Evolutionary conservation across 1,140 invertebrate species (phyloP), one percentile per base, ranked within the genome.

Genomic region (Nephotettix cincticeps): DNA sequence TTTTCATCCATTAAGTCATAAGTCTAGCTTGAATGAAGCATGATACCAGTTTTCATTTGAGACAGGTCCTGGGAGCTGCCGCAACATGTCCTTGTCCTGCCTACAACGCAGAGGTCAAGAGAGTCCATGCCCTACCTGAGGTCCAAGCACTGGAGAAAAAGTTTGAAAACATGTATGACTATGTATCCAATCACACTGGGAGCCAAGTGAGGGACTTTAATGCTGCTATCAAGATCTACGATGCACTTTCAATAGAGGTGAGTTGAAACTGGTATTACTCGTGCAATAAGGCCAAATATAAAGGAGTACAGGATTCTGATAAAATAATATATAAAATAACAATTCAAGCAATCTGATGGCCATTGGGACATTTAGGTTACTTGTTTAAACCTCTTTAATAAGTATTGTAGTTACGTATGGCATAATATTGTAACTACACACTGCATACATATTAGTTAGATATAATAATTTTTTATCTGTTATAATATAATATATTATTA

Each of bases 221-320:
- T 71, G 77, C 78, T 58, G 77, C 89, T 0, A 82, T 87, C 72
- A 87, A 86, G 72, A 78, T 94, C 19, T 92, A 90, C 76, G 88
- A 88, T 76, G 86, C 81, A 19, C 79, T 94, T 21, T 85, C 82
- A 56, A 92, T 94, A 75, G 91, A 94, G 79, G 83, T 85, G 81
- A 65, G 43, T 72, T 17, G 28, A 11, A 56, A 21, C 51, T n/a
- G 23, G 9, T 56, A 11, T 21, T 21, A n/a, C n/a, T n/a, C n/a
- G 9, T 43, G n/a, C 9, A 43, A 43, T 43, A 43, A 43, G 9
- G 9, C n/a, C n/a, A 11, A n/a, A n/a, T n/a, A n/a, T 17, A 2
- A 2, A 51, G 17, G 1, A 51, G 2, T 51, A 2, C 3, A 4
- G 17, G 17, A 4, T 4, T 4, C 2, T 2, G 14, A 4, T 19